These are phyloP conservation scores for Gryllus longicercus DNA, from an alignment of 2,888 invertebrate species.

Conservation along the genomic window DNA sequence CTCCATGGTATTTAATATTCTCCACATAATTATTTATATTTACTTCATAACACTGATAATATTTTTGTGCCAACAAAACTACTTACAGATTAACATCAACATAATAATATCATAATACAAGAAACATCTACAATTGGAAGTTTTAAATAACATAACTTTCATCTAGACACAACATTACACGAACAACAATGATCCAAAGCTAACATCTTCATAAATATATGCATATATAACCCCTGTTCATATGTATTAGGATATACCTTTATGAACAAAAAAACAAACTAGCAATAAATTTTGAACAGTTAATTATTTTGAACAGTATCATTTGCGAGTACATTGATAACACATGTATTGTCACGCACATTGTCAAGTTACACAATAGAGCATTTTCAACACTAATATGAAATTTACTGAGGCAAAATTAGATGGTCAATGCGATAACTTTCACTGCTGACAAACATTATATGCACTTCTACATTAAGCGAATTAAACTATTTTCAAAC, in stretches of 20 bases:
- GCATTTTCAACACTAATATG: not conserved
- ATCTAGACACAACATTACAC: not conserved
- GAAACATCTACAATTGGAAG: not conserved
- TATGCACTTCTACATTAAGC: not conserved
- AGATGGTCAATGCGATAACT: too few relatives aligned
- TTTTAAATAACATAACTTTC: not conserved
- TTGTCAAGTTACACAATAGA: not conserved
- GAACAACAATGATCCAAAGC: not conserved
- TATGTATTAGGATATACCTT: not conserved
- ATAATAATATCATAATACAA: not conserved
- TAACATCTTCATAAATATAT: not conserved
- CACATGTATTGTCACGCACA: slow-evolving; percentile 17
- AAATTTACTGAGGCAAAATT: slow-evolving; percentile 3
- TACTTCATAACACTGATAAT: too few relatives aligned
- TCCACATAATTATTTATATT: too few relatives aligned
- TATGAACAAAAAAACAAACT: not conserved
- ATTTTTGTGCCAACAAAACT: not conserved
- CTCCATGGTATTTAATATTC: too few relatives aligned
- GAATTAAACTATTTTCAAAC: not conserved
- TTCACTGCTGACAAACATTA: too few relatives aligned
- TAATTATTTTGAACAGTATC: not conserved
- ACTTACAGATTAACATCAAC: not conserved
- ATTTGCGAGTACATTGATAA: not conserved
- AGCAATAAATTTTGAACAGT: not conserved
- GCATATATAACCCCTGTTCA: not conserved